phyloP scores from a whole-genome alignment of 2,113 vertebrate species.

The Ammodytes dubius region DNA sequence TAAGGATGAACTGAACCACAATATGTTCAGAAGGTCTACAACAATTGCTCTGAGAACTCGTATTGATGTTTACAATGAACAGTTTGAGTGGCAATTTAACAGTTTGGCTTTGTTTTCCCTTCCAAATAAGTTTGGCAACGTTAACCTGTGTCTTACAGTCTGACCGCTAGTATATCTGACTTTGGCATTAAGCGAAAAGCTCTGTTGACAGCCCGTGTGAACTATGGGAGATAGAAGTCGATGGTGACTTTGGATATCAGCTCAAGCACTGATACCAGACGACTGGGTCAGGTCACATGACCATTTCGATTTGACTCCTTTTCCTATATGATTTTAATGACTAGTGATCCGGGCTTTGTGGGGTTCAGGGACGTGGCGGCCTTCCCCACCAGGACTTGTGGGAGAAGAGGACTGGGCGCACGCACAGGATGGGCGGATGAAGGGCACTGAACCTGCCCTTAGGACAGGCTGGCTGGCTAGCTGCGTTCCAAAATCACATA shows the following conservation, averaged over 20 bases:
- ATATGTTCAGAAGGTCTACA: background rate
- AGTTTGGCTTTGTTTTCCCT: background rate
- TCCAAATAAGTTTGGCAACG: background rate
- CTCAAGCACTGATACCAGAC: constrained; percentile 35
- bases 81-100: background rate
- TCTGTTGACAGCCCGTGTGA: background rate
- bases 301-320: constrained; percentile 48
- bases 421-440: constrained; percentile 64
- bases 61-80: background rate
- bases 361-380: constrained; percentile 24
- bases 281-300: constrained; percentile 61
- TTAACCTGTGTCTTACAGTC: background rate
- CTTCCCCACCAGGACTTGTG: constrained; percentile 23
- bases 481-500: no score
- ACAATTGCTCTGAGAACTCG: background rate
- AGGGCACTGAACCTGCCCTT: constrained; percentile 52
- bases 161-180: background rate
- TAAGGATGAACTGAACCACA: background rate
- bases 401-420: constrained; percentile 7
- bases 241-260: constrained; percentile 31
- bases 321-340: constrained; percentile 45
- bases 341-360: constrained; percentile 30
- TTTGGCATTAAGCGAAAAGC: background rate
- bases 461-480: constrained; percentile 52
- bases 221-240: constrained; percentile 5